Percentiles rank a stretch among this genome's conserved stretches.
phyloP scores from a whole-genome alignment of 2,797 vertebrate species.

The Oreochromis mossambicus region DNA sequence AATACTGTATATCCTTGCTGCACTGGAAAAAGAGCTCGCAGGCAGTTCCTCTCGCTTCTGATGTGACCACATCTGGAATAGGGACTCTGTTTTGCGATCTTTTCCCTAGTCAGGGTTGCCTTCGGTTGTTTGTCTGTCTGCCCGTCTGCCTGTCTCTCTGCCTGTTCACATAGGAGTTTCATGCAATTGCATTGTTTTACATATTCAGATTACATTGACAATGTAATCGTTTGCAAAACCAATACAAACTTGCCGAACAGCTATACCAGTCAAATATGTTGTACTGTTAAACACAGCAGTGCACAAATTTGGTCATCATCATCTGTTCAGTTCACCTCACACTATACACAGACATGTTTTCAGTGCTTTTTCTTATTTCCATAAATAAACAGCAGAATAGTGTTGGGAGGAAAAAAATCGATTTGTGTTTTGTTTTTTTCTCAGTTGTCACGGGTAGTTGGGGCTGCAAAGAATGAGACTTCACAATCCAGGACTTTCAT shows the following conservation, averaged over 20 bases:
- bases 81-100: not conserved
- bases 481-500: slow-evolving; percentile 81
- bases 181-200: not conserved
- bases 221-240: not conserved
- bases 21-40: not conserved
- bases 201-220: not conserved
- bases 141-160: not conserved
- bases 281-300: not conserved
- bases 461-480: slow-evolving; percentile 78
- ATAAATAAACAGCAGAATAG: not conserved
- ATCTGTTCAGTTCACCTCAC: not conserved
- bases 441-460: slow-evolving; percentile 83
- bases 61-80: slow-evolving; percentile 18
- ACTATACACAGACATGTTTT: not conserved
- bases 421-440: not conserved
- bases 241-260: not conserved
- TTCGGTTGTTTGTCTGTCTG: not conserved
- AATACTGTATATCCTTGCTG: not conserved
- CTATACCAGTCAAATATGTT: not conserved
- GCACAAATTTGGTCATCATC: not conserved
- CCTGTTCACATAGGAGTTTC: not conserved
- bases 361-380: not conserved
- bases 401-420: accelerated
- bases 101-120: not conserved
- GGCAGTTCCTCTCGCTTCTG: not conserved